These are phyloP conservation scores for Pitta sordida DNA, from an alignment of 2,113 vertebrate species.

Conservation along the genomic window DNA sequence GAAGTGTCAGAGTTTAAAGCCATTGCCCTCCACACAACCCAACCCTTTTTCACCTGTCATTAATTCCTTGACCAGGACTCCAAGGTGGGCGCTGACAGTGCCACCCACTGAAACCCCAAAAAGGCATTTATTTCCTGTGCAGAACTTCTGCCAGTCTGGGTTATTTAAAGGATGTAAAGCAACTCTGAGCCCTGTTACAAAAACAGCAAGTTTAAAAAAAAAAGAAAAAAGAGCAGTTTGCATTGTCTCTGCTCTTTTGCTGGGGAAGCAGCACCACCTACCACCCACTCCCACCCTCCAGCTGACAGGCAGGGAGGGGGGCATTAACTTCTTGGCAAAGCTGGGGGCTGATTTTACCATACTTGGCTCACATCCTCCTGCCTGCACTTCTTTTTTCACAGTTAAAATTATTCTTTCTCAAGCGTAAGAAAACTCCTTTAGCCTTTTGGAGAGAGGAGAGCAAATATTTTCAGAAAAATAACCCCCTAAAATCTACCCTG, in stretches of 20 bases:
- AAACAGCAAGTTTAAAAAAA: not conserved
- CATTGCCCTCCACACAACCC: not conserved
- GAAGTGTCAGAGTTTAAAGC: not conserved
- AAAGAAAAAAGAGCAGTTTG: not conserved
- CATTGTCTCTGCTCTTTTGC: not conserved
- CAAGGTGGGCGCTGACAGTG: rapidly evolving
- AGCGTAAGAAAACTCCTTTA: not conserved
- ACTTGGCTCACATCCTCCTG: conserved; percentile 5
- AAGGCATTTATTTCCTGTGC: not conserved
- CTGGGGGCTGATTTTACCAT: not conserved
- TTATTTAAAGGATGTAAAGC: not conserved
- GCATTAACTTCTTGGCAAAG: not conserved
- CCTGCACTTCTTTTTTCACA: not conserved
- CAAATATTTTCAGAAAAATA: not conserved
- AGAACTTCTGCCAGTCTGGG: not conserved
- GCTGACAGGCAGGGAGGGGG: not conserved
- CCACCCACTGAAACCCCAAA: rapidly evolving
- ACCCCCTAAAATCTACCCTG: not conserved
- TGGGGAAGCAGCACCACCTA: conserved; percentile 22
- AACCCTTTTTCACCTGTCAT: rapidly evolving
- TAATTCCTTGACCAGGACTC: rapidly evolving
- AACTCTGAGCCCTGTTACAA: not conserved
- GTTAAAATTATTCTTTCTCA: not conserved
- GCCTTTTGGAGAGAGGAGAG: not conserved
- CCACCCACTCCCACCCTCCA: conserved; percentile 32